Conservation (phyloP, 2,888 invertebrate genomes). For the Anthophora plumipes region DNA sequence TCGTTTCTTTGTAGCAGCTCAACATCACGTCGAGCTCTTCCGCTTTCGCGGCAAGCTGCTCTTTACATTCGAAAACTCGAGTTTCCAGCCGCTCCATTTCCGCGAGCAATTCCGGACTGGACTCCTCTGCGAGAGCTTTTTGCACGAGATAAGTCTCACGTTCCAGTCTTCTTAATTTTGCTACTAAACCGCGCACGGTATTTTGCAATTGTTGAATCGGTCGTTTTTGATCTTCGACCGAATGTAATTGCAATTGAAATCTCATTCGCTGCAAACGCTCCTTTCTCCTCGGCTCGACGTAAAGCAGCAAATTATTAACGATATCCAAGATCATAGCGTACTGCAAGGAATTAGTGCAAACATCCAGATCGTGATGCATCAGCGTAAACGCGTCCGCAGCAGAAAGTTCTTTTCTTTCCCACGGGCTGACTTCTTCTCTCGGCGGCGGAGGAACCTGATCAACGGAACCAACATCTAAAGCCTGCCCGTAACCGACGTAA, state of each 20-base stretch:
- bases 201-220: slow-evolving; percentile 96
- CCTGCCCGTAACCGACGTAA: slow-evolving; percentile 96
- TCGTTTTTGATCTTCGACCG: slow-evolving; percentile 95
- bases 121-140: slow-evolving; percentile 90
- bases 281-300: slow-evolving; percentile 97
- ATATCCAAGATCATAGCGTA: slow-evolving; percentile 99
- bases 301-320: slow-evolving; percentile 97
- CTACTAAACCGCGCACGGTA: slow-evolving; percentile 89
- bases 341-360: slow-evolving; percentile 97
- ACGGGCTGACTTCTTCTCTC: slow-evolving; percentile 89
- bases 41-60: slow-evolving; percentile 93
- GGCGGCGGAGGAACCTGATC: slow-evolving; percentile 90
- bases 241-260: slow-evolving; percentile 96
- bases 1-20: slow-evolving; percentile 94
- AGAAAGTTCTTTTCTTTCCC: slow-evolving; percentile 91
- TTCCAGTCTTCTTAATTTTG: slow-evolving; percentile 93
- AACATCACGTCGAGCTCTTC: slow-evolving; percentile 98
- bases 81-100: slow-evolving; percentile 91
- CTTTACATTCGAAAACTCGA: slow-evolving; percentile 95
- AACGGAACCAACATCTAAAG: slow-evolving; percentile 87
- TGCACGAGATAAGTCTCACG: slow-evolving; percentile 95
- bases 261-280: slow-evolving; percentile 96
- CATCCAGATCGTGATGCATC: slow-evolving; percentile 99
- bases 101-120: slow-evolving; percentile 87
- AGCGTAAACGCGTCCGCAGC: slow-evolving; percentile 98